Conservation (phyloP, 1,140 invertebrate genomes). For the Delia radicum region DNA sequence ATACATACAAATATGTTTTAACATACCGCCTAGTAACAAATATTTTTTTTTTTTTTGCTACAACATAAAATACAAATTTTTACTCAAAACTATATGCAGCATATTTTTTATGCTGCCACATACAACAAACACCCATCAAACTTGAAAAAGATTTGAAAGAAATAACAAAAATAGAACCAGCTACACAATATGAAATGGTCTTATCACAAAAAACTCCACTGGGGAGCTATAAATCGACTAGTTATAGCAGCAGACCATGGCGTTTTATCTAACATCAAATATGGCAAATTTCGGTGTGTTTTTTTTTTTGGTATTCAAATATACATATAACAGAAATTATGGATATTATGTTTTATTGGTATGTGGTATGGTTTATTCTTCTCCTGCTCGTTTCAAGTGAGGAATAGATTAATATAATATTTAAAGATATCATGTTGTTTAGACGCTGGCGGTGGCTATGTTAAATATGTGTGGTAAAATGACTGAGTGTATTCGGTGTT, state of each 20-base stretch:
- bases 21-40: not conserved
- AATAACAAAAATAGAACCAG: not conserved
- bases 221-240: constrained; percentile 17
- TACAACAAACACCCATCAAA: not conserved
- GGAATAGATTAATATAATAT: not conserved
- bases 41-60: too few species aligned
- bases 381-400: not conserved
- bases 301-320: not conserved
- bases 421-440: not conserved
- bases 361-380: not conserved
- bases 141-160: not conserved
- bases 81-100: not conserved
- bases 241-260: not conserved
- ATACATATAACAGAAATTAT: not conserved
- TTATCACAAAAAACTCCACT: constrained; percentile 15
- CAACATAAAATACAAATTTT: not conserved
- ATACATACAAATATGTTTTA: not conserved
- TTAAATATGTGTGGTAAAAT: not conserved
- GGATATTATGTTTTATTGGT: not conserved
- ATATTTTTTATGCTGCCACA: not conserved
- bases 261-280: not conserved
- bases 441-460: not conserved
- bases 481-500: not conserved
- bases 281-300: not conserved
- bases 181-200: not conserved